Evolutionary conservation across 2,888 invertebrate genomes (phyloP).

Genomic region (Cataglyphis altisquamis): DNA sequence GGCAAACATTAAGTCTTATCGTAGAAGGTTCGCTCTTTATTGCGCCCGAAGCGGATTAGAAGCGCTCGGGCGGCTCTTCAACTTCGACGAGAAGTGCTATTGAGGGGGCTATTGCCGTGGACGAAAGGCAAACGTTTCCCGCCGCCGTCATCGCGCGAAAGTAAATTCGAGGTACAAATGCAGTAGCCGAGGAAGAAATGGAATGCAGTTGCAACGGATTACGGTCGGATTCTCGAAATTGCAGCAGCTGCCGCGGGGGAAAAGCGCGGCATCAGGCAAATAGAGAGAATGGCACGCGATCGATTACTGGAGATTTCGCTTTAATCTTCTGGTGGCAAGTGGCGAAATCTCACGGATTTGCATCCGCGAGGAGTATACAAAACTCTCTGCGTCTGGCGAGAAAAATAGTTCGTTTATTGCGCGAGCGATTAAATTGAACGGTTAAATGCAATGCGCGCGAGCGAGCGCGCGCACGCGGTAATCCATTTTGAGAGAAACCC

Average conservation of each 20-base stretch:
- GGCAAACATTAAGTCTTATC: constrained; percentile 23
- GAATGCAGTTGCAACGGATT: constrained; percentile 34
- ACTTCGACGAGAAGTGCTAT: constrained; percentile 6
- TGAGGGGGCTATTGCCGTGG: constrained; percentile 2
- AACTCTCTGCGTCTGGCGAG: not conserved
- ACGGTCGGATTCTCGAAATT: constrained; percentile 34
- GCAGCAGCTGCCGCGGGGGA: constrained; percentile 11
- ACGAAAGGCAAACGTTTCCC: constrained; percentile 20
- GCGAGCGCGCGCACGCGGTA: not conserved
- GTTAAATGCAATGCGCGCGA: constrained; percentile 16
- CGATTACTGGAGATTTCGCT: constrained; percentile 43
- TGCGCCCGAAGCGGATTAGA: constrained; percentile 16
- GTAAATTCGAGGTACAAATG: constrained; percentile 37
- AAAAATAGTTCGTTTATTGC: constrained; percentile 32
- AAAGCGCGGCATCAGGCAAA: constrained; percentile 22
- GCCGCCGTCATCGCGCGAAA: constrained; percentile 24
- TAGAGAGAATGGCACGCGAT: constrained; percentile 39
- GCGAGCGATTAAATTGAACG: constrained; percentile 38
- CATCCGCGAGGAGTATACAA: not conserved
- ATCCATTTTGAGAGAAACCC: not conserved
- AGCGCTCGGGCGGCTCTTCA: not conserved
- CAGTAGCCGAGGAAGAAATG: constrained; percentile 27
- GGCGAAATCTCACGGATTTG: constrained; percentile 26
- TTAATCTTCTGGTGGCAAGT: constrained; percentile 44
- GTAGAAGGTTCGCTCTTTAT: constrained; percentile 12